phyloP scores from a whole-genome alignment of 2,113 vertebrate genomes.

The Penelope pileata region DNA sequence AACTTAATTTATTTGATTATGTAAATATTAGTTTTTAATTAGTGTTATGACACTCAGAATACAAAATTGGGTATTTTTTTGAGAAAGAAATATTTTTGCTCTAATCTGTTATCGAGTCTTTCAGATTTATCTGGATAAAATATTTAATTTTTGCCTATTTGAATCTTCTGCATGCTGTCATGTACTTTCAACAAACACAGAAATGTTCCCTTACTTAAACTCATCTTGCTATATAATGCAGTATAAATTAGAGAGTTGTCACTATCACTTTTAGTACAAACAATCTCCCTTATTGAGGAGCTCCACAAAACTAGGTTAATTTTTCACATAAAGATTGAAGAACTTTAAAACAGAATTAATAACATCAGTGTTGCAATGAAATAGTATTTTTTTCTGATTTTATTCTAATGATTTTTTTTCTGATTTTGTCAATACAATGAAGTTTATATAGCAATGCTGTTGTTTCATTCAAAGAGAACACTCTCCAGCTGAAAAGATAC shows the following conservation, averaged over 20 bases:
- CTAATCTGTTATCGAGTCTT: background rate
- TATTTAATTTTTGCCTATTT: background rate
- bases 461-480: background rate
- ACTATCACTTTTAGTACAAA: background rate
- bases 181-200: background rate
- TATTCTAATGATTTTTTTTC: background rate
- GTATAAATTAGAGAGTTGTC: background rate
- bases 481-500: background rate
- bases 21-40: background rate
- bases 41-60: accelerated
- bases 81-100: background rate
- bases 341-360: background rate
- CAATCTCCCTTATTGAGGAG: background rate
- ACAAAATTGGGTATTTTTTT: background rate
- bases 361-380: background rate
- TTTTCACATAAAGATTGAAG: background rate
- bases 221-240: background rate
- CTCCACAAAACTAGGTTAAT: background rate
- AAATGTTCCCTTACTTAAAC: background rate
- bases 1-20: background rate
- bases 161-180: background rate
- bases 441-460: background rate
- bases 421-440: background rate
- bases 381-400: background rate
- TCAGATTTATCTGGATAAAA: background rate